Evolutionary conservation across 2,888 invertebrate genomes (phyloP), one percentile per base, ranked within the genome.

Genomic region (Philereme transversata): DNA sequence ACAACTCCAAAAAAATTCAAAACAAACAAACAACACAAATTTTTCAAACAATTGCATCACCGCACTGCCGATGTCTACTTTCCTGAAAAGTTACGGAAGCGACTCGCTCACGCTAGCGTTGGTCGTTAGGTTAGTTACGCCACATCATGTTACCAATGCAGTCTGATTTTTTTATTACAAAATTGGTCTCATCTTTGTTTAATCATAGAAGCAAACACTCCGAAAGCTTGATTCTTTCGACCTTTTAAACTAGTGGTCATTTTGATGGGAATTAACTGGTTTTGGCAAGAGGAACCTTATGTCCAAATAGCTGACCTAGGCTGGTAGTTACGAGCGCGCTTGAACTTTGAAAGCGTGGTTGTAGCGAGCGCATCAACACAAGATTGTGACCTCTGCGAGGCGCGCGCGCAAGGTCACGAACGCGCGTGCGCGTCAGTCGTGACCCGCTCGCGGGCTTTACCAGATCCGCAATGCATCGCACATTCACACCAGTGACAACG

Each of bases 361-460:
- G 76, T 75, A 77, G 75, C 79, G 72, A 70, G 84, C 85, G 87
- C 89, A 88, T 88, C 89, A 85, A 81, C 86, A 83, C 85, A 82
- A 84, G 79, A 86, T 82, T 84, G 84, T 85, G 89, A 90, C 90
- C 90, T 91, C 89, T 86, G 85, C 75, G 78, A 83, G 79, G 87
- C 86, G 87, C 87, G 84, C 87, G 86, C 87, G 84, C 92, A 92
- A 92, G 92, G 92, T 92, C 92, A 92, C 88, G 91, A 91, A 86
- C 91, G 88, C 90, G 90, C 91, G 90, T 90, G 90, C 89, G 84
- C 82, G 78, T 82, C 81, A 84, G 84, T 91, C 90, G 92, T 91
- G 92, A 93, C 93, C 91, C 89, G 93, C 83, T 88, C 90, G 84
- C 85, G 87, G 82, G 86, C 87, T 76, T 76, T 64, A 65, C 72